These are phyloP conservation scores for Diploptera punctata DNA, from an alignment of 2,888 invertebrate species.

Conservation along the genomic window DNA sequence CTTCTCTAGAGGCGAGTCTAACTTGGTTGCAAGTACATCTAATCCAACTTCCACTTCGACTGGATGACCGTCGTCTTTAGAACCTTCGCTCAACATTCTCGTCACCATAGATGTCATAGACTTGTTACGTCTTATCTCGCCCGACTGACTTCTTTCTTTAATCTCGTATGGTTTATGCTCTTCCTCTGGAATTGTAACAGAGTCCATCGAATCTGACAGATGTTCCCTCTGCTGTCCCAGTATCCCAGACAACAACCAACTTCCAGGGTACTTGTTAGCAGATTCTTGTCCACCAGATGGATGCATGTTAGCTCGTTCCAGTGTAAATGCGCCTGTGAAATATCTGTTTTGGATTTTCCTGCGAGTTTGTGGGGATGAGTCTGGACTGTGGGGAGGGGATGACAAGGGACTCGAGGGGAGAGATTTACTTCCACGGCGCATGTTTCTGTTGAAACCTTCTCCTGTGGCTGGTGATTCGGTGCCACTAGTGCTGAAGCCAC, in stretches of 20 bases:
- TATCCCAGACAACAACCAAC: constrained; percentile 71
- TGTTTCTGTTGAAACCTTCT: constrained; percentile 52
- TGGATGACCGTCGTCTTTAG: not conserved
- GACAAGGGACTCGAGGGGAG: constrained; percentile 72
- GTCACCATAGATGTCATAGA: constrained; percentile 44
- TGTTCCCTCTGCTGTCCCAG: constrained; percentile 60
- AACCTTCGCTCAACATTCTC: constrained; percentile 24
- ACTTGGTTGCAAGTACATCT: not conserved
- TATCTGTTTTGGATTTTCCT: constrained; percentile 50
- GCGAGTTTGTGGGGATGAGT: constrained; percentile 57
- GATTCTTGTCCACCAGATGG: constrained; percentile 44
- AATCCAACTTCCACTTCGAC: constrained; percentile 18
- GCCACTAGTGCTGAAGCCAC: constrained; percentile 47
- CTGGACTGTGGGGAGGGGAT: constrained; percentile 60
- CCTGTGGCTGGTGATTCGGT: constrained; percentile 48
- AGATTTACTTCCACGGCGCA: constrained; percentile 71
- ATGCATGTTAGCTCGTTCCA: constrained; percentile 41
- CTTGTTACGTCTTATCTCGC: constrained; percentile 46
- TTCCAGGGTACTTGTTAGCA: constrained; percentile 56
- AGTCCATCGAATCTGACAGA: constrained; percentile 10
- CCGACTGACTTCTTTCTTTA: not conserved
- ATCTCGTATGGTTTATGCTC: constrained; percentile 35
- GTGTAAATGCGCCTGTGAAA: constrained; percentile 60
- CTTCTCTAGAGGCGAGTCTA: too few species aligned
- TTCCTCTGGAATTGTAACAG: constrained; percentile 58